Evolutionary conservation across 2,888 invertebrate genomes (phyloP).

Genomic region (Marasmarcha lunaedactyla): DNA sequence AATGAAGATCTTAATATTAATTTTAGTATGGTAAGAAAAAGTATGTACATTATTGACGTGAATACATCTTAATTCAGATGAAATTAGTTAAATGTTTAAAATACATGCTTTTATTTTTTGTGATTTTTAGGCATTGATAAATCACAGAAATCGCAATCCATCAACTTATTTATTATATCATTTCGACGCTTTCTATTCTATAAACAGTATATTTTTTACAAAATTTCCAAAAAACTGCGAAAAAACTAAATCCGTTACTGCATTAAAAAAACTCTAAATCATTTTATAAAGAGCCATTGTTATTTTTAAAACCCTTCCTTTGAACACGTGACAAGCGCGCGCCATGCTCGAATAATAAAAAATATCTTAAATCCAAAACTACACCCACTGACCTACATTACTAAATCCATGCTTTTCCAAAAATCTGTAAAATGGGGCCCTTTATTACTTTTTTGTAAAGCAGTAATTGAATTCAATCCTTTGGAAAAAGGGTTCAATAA

Average conservation of each 20-base stretch:
- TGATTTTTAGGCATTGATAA: too few species aligned
- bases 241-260: conserved; percentile 39
- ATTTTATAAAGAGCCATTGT: conserved; percentile 59
- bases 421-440: conserved; percentile 53
- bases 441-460: conserved; percentile 36
- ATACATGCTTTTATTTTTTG: too few species aligned
- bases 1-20: too few species aligned
- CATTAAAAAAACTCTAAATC: conserved; percentile 52
- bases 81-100: too few species aligned
- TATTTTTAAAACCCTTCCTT: conserved; percentile 59
- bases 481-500: conserved; percentile 65
- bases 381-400: conserved; percentile 62
- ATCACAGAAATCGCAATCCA: conserved; percentile 40
- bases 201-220: conserved; percentile 23
- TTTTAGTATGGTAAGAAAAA: too few species aligned
- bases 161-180: conserved; percentile 16
- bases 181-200: conserved; percentile 16
- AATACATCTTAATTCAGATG: too few species aligned
- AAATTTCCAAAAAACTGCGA: conserved; percentile 23
- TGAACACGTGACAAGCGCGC: conserved; percentile 48
- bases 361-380: conserved; percentile 44
- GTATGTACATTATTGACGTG: too few species aligned
- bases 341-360: conserved; percentile 36
- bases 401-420: conserved; percentile 46
- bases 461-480: conserved; percentile 65